These are phyloP conservation scores for Agelastica alni DNA, from an alignment of 2,888 invertebrate species.

Conservation along the genomic window DNA sequence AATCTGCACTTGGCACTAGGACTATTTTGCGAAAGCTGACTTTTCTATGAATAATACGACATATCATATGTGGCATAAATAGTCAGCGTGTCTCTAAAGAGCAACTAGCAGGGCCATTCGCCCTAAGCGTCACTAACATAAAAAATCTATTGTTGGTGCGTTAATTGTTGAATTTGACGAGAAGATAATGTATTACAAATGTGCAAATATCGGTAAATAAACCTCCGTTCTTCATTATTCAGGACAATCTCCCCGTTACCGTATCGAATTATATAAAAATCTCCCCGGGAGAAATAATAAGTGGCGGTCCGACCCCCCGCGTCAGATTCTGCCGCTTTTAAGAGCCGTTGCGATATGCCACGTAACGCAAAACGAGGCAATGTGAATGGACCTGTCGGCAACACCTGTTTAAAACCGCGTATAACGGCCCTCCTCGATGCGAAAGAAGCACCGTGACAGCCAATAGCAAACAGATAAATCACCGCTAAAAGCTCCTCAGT, in stretches of 20 bases:
- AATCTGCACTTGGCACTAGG: too few species aligned
- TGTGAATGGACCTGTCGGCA: constrained; percentile 52
- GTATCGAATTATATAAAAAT: constrained; percentile 16
- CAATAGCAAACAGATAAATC: constrained; percentile 55
- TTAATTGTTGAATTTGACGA: too few species aligned
- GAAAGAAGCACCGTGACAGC: constrained; percentile 47
- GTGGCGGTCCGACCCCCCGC: constrained; percentile 9
- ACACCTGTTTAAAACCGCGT: constrained; percentile 53
- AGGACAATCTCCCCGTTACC: constrained; percentile 10
- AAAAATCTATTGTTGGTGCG: too few species aligned
- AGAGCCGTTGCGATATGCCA: constrained; percentile 36
- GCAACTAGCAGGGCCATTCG: too few species aligned
- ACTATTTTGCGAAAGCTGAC: too few species aligned
- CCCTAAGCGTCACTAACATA: too few species aligned
- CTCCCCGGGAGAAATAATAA: constrained; percentile 15
- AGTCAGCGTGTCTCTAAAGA: too few species aligned
- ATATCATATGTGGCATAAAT: too few species aligned
- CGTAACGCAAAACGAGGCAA: constrained; percentile 28
- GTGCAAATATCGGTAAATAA: too few species aligned
- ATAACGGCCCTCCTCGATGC: constrained; percentile 45
- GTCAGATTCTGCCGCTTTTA: constrained; percentile 36
- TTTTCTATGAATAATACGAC: too few species aligned
- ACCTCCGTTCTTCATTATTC: too few species aligned
- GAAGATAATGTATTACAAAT: too few species aligned
- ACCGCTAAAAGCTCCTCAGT: constrained; percentile 53